phyloP scores from a whole-genome alignment of 2,113 vertebrate genomes.

The Heloderma charlesbogerti region DNA sequence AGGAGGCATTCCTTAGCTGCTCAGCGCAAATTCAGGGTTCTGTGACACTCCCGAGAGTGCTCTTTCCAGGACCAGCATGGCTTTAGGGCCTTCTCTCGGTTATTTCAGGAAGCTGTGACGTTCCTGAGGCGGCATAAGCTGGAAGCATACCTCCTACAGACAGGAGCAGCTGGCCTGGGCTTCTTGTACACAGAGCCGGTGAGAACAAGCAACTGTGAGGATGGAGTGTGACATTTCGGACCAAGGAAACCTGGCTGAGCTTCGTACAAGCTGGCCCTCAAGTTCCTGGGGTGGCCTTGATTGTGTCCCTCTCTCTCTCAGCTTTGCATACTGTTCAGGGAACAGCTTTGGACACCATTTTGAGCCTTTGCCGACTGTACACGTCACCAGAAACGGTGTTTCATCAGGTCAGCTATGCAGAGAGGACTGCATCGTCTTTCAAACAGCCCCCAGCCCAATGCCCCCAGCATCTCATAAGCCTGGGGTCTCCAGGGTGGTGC shows the following conservation, averaged over 20 bases:
- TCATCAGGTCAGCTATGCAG: neutral
- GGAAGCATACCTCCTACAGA: slow-evolving; percentile 83
- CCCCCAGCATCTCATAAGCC: neutral
- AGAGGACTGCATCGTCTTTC: neutral
- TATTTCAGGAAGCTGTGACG: slow-evolving; percentile 75
- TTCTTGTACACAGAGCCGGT: slow-evolving; percentile 86
- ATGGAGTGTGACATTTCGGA: rapidly evolving
- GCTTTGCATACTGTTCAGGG: neutral
- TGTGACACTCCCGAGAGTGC: too few species aligned
- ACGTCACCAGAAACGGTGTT: neutral
- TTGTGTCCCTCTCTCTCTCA: neutral
- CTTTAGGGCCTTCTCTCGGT: neutral
- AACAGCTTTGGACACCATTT: too few species aligned
- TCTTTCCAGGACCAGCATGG: neutral
- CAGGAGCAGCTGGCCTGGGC: slow-evolving; percentile 81
- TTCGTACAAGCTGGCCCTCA: too few species aligned
- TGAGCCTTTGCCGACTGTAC: neutral
- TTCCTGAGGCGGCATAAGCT: slow-evolving; percentile 85
- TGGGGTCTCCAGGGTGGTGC: too few species aligned
- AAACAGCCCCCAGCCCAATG: neutral
- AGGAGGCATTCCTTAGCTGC: neutral
- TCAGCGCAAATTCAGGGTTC: too few species aligned
- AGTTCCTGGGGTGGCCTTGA: too few species aligned
- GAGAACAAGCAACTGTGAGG: slow-evolving; percentile 5
- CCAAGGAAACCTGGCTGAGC: rapidly evolving